phyloP scores from a whole-genome alignment of 2,888 invertebrate species.

The Dolichomitus sp. region DNA sequence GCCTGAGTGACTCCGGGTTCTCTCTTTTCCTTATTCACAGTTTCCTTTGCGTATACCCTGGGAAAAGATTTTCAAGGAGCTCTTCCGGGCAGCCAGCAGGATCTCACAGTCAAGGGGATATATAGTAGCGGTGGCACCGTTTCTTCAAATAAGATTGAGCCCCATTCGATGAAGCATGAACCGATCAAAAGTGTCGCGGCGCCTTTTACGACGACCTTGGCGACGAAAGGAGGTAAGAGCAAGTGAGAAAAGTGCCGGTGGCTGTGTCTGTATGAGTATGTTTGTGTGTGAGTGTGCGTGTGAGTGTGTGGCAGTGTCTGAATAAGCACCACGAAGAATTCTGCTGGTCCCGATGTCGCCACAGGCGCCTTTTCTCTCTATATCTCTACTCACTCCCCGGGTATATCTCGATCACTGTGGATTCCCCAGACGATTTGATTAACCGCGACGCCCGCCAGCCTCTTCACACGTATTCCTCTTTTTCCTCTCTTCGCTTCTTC shows the following conservation, averaged over 20 bases:
- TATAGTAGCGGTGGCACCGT: constrained; percentile 34
- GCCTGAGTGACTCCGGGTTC: neutral
- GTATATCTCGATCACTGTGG: constrained; percentile 60
- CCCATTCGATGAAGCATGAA: constrained; percentile 60
- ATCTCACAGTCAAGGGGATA: constrained; percentile 29
- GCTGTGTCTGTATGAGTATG: constrained; percentile 11
- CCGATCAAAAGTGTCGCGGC: constrained; percentile 57
- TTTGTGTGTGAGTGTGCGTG: neutral
- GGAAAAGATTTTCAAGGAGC: constrained; percentile 32
- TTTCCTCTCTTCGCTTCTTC: constrained; percentile 11
- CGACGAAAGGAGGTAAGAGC: constrained; percentile 26
- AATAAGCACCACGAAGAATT: constrained; percentile 15
- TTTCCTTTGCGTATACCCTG: constrained; percentile 18
- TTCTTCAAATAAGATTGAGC: constrained; percentile 51
- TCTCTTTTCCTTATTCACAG: neutral
- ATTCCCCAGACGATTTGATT: constrained; percentile 59
- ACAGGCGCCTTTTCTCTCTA: constrained; percentile 32
- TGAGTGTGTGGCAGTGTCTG: constrained; percentile 16
- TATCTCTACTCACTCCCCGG: constrained; percentile 14
- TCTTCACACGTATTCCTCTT: constrained; percentile 47
- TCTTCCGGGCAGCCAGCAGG: constrained; percentile 35
- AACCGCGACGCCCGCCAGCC: constrained; percentile 34
- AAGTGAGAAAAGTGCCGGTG: constrained; percentile 35
- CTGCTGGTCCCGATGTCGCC: constrained; percentile 58
- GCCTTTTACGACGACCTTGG: constrained; percentile 30